These are phyloP conservation scores for Rhysida immarginata DNA, from an alignment of 1,140 invertebrate genomes.

Conservation along the genomic window DNA sequence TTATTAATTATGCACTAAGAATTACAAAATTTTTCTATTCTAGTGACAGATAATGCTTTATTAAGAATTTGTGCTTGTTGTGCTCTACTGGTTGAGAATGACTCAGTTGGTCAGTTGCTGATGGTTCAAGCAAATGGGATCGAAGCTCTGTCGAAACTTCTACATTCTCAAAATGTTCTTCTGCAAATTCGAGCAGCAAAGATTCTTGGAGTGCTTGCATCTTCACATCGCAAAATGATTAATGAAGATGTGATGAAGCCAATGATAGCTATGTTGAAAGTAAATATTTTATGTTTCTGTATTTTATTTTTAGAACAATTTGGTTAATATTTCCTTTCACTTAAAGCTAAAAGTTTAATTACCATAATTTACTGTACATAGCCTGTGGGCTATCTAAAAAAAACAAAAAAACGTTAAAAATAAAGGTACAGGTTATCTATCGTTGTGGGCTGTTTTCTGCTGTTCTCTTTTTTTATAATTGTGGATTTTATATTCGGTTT, in stretches of 20 bases:
- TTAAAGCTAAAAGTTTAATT: too few relatives aligned
- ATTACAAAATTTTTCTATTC: too few relatives aligned
- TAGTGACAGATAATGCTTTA: neutral
- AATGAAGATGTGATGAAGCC: constrained; percentile 1
- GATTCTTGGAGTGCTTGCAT: neutral
- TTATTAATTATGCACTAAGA: too few relatives aligned
- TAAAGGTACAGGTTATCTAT: too few relatives aligned
- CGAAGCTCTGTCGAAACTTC: neutral
- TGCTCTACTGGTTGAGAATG: neutral
- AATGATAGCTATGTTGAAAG: constrained; percentile 1
- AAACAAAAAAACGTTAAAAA: too few relatives aligned
- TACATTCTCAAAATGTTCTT: neutral
- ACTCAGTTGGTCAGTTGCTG: neutral
- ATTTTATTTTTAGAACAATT: too few relatives aligned
- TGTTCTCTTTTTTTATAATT: too few relatives aligned
- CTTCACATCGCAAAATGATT: neutral
- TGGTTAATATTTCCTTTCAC: too few relatives aligned
- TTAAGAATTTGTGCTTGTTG: neutral
- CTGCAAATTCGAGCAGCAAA: neutral
- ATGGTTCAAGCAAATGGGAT: constrained; percentile 2
- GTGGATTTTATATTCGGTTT: too few relatives aligned
- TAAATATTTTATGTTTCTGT: neutral
- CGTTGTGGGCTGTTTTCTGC: too few relatives aligned
- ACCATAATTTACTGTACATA: too few relatives aligned
- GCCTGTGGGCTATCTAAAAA: too few relatives aligned